phyloP scores from a whole-genome alignment of 2,888 invertebrate genomes.

The Protophormia terraenovae region DNA sequence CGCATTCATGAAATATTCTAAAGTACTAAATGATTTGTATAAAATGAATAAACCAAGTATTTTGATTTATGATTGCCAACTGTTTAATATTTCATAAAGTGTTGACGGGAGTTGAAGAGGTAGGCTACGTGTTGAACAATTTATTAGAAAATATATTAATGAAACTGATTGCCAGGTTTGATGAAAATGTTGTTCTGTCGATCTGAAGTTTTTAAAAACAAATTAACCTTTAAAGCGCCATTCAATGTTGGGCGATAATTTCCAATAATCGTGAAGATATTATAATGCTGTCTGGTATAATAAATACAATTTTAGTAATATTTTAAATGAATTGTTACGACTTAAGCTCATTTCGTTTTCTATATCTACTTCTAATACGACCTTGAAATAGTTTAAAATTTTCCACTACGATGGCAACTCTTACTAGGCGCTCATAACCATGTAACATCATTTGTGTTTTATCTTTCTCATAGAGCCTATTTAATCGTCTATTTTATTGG shows the following conservation, averaged over 20 bases:
- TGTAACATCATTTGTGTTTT: neutral
- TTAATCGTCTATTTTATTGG: conserved; percentile 35
- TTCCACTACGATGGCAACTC: neutral
- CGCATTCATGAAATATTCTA: conserved; percentile 12
- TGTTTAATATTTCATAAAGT: neutral
- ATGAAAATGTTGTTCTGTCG: too few species aligned
- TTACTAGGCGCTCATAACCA: neutral
- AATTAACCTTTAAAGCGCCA: too few species aligned
- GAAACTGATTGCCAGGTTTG: neutral
- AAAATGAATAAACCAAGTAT: neutral
- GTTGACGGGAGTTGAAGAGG: neutral
- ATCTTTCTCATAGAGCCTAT: neutral
- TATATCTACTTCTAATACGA: too few species aligned
- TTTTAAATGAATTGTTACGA: too few species aligned
- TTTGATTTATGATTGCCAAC: conserved; percentile 12
- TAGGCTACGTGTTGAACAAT: neutral
- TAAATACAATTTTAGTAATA: too few species aligned
- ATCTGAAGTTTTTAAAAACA: too few species aligned
- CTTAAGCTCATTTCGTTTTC: too few species aligned
- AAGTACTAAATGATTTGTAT: conserved; percentile 31
- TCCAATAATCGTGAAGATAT: too few species aligned
- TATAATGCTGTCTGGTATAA: too few species aligned
- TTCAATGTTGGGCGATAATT: too few species aligned
- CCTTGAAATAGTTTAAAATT: neutral
- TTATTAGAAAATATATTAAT: neutral